Conservation (phyloP, 1,140 invertebrate species). For the Drosophila biarmipes region DNA sequence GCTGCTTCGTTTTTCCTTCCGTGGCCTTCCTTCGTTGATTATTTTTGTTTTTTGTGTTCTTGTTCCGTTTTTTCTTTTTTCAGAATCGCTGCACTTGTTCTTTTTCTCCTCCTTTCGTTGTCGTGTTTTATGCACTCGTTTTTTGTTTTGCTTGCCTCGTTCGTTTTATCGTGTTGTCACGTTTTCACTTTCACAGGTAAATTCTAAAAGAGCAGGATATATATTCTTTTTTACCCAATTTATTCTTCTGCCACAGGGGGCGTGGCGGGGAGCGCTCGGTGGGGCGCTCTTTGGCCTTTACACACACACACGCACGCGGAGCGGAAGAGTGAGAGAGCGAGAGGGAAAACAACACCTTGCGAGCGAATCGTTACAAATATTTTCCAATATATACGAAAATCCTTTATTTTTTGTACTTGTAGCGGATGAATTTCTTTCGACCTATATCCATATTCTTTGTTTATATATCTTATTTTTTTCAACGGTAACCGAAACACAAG, state of each 20-base stretch:
- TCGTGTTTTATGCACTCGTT: constrained; percentile 54
- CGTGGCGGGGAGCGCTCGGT: constrained; percentile 1
- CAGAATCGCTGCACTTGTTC: constrained; percentile 37
- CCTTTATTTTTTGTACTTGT: neutral
- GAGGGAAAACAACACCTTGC: constrained; percentile 33
- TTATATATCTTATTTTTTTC: neutral
- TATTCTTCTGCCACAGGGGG: constrained; percentile 28
- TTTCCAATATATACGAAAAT: neutral
- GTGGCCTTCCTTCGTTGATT: constrained; percentile 36
- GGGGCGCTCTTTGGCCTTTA: constrained; percentile 40
- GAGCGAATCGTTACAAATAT: constrained; percentile 41
- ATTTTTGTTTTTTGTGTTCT: constrained; percentile 44
- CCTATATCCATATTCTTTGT: constrained; percentile 21
- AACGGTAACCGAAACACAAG: constrained; percentile 10
- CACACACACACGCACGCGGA: constrained; percentile 14
- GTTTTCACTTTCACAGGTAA: constrained; percentile 80
- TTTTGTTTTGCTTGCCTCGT: constrained; percentile 79
- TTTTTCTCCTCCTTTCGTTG: constrained; percentile 28
- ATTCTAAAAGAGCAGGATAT: constrained; percentile 59
- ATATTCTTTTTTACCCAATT: constrained; percentile 37
- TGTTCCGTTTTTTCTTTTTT: constrained; percentile 29
- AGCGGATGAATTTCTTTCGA: constrained; percentile 5
- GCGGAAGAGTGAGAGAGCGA: neutral
- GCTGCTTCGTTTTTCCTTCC: constrained; percentile 32
- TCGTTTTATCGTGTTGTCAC: constrained; percentile 59